Evolutionary conservation across 2,888 invertebrate genomes (phyloP), one percentile per base, ranked within the genome.

Genomic region (Zhuqinia jingwanae): DNA sequence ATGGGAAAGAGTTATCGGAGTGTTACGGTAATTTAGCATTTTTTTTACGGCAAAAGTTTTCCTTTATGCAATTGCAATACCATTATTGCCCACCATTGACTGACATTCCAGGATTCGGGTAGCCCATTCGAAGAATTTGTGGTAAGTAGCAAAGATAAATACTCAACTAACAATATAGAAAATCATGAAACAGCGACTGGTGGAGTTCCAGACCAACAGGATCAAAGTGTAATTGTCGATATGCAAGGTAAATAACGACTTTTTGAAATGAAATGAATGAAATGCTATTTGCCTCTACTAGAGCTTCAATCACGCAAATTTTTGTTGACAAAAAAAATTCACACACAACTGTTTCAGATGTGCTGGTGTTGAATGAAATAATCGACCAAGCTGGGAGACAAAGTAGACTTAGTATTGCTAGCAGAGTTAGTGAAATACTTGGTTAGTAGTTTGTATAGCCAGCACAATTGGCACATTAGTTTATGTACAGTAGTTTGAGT

Each of bases 361-460:
- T 98, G 89, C 97, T 98, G 97, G 98, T 98, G 91, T 94, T 98
- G 92, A 98, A 97, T 93, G 98, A 98, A 93, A 97, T 99, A 92
- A 97, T 98, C 91, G 98, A 98, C 92, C 98, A 98, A 94, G 98
- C 96, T 87, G 96, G 91, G 96, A 94, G 96, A 92, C 96, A 96
- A 92, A 96, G 96, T 95, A 97, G 97, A 60, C 42, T 78, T 27
- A 78, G 78, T 30, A 81, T 65, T 22, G 65, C 68, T n/a, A 86
- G 81, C 50, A 27, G 81, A 70, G 45, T 81, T 58, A 73, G 70
- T 22, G 70, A 82, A 76, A 84, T 77, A 20, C 15, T 78, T 30
- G 75, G 56, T 73, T 25, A 45, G 73, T 36, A 8, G n/a, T 30
- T 56, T 58, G 56, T 45, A 50, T 17, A 22, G 27, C 47, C 25